Evolutionary conservation across 2,888 invertebrate genomes (phyloP).

Genomic region (Amitus sp.): DNA sequence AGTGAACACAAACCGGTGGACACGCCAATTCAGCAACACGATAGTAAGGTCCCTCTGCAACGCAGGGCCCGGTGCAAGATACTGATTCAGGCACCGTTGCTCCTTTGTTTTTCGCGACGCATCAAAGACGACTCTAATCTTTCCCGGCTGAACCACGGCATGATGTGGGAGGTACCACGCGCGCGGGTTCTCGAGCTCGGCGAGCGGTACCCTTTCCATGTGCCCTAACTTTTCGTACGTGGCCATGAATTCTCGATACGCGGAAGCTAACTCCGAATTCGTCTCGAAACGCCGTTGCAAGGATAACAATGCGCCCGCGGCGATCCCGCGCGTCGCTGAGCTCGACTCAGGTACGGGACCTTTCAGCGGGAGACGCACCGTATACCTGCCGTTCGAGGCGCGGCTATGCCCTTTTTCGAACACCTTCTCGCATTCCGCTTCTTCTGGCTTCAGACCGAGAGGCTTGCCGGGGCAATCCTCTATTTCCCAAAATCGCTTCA

Average conservation of each 20-base stretch:
- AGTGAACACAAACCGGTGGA: slow-evolving; percentile 15
- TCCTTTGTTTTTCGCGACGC: slow-evolving; percentile 12
- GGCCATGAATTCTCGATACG: slow-evolving; percentile 16
- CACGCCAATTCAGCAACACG: slow-evolving; percentile 10
- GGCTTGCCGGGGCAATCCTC: background rate
- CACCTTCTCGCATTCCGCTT: slow-evolving; percentile 6
- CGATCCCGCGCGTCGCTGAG: slow-evolving; percentile 1
- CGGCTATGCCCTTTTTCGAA: slow-evolving; percentile 10
- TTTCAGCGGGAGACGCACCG: slow-evolving; percentile 2
- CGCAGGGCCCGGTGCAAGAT: slow-evolving; percentile 13
- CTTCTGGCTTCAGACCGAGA: slow-evolving; percentile 4
- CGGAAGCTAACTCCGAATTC: no score
- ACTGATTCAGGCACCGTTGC: slow-evolving; percentile 17
- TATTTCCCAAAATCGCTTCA: background rate
- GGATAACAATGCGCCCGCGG: background rate
- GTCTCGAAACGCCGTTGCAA: slow-evolving; percentile 1
- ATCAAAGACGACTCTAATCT: slow-evolving; percentile 22
- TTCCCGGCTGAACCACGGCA: slow-evolving; percentile 6
- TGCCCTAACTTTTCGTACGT: slow-evolving; percentile 20
- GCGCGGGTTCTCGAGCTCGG: background rate
- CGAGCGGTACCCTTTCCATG: slow-evolving; percentile 9
- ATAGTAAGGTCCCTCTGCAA: slow-evolving; percentile 18
- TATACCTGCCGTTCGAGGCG: slow-evolving; percentile 1
- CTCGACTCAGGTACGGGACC: no score
- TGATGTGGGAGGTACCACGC: slow-evolving; percentile 25